Percentiles rank a stretch among this genome's conserved stretches.
phyloP scores from a whole-genome alignment of 2,113 vertebrate genomes.

The Solenodon paradoxus region DNA sequence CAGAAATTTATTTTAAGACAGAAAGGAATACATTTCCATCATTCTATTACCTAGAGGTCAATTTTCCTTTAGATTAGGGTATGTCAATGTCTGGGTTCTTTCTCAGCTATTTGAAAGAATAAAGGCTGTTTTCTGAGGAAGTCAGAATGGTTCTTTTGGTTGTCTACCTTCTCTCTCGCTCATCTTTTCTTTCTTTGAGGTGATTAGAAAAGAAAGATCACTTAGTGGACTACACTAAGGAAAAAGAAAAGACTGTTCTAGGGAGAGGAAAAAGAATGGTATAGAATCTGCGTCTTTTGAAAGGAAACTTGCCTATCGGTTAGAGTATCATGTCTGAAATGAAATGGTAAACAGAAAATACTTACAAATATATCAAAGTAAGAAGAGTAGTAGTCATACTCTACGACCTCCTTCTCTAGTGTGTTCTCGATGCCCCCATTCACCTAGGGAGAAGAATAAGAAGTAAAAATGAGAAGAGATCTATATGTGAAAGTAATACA shows the following conservation, averaged over 20 bases:
- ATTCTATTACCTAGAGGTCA: not conserved
- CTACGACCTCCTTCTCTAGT: constrained; percentile 91
- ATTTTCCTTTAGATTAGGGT: not conserved
- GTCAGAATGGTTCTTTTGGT: not conserved
- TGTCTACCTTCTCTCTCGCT: not conserved
- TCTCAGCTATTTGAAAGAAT: not conserved
- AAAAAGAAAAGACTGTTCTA: not conserved
- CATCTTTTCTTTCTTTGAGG: not conserved
- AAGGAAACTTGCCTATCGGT: not conserved
- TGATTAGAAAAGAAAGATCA: not conserved
- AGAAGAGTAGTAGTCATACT: constrained; percentile 93
- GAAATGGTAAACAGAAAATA: constrained; percentile 46
- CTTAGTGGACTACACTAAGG: not conserved
- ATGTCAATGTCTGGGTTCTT: not conserved
- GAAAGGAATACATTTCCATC: not conserved
- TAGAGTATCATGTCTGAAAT: not conserved
- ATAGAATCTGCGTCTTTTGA: not conserved
- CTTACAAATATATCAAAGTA: constrained; percentile 99
- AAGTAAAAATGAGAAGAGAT: not conserved
- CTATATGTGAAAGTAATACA: not conserved
- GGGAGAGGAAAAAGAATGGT: not conserved
- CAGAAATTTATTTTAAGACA: not conserved
- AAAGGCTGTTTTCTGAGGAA: not conserved
- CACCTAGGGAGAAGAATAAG: constrained; percentile 82
- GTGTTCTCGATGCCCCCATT: constrained; percentile 90